Base-by-base conservation (phyloP, 2,113 vertebrate genomes). In the Ciconia boyciana region DNA sequence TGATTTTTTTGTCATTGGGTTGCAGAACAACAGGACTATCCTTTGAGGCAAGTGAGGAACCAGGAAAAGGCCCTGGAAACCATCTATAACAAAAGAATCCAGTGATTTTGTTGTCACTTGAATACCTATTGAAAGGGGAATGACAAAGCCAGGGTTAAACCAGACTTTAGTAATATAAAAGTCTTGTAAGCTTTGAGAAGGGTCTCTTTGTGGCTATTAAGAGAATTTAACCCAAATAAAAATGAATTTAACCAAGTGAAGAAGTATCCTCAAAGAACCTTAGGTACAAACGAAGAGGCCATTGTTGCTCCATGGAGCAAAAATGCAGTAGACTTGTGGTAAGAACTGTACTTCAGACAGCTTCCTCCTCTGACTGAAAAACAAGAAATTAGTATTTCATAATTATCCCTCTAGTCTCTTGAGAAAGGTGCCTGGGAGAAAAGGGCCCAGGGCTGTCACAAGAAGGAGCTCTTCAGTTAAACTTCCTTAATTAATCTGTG, bases 321-420 rank as follows among this genome's bases (percentile, higher is more conserved):
- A 91, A 79, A 72, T 46, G 57, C 12, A 49, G 43, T 25, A 89
- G 61, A 61, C 44, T 66, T 48, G 10, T 82, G 52, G 32, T 32
- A 79, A 48, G 46, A 93, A 36, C 76, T 32, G 20, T 64, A 54
- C 17, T 70, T 90, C 43, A 89, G 80, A 54, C 25, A 90, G 49
- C 48, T 86, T 95, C 36, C 74, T 95, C 49, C 70, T 88, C 82
- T 87, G 83, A 66, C 90, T 95, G 24, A 91, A 92, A 70, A 83
- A 2, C 41, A 80, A 72, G 21, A 69, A 77, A 86, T 81, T 62
- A 83, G 0, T 88, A 79, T 76, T 79, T 89, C 55, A 21, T 70
- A 84, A 85, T 87, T 93, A 57, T 54, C 25, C 20, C 36, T 85
- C 34, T 46, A 61, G 70, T 74, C 49, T 82, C 52, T 80, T 68